Evolutionary conservation across 53 echinoderm and acorn worm genomes (phyloP).

Genomic region (Hippasteria phrygiana): DNA sequence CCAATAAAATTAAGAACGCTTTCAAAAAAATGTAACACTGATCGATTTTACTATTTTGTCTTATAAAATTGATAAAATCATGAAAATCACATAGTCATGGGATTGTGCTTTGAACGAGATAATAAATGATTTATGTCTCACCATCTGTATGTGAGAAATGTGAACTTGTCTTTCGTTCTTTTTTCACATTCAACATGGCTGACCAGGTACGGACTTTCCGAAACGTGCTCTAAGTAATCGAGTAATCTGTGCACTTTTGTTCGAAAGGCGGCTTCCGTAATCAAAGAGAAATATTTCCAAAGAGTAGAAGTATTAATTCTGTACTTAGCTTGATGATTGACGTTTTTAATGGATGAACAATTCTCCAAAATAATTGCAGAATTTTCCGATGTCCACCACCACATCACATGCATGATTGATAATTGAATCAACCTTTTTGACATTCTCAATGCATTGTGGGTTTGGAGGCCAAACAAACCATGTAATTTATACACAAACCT

Average conservation of each 20-base stretch:
- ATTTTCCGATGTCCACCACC: too few relatives aligned
- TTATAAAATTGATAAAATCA: not conserved
- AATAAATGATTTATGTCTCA: not conserved
- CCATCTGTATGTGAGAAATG: not conserved
- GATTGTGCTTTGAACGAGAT: not conserved
- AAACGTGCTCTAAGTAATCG: not conserved
- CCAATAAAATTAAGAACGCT: too few relatives aligned
- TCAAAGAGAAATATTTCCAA: too few relatives aligned
- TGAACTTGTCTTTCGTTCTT: not conserved
- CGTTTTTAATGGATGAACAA: not conserved
- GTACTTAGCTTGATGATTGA: not conserved
- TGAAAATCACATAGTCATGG: not conserved
- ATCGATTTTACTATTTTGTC: not conserved
- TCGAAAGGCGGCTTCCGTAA: not conserved
- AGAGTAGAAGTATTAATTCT: not conserved
- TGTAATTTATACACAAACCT: too few relatives aligned
- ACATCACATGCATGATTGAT: too few relatives aligned
- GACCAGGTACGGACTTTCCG: conserved; percentile 20
- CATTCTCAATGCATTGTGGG: too few relatives aligned
- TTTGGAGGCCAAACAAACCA: too few relatives aligned
- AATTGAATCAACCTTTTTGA: too few relatives aligned
- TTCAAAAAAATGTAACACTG: too few relatives aligned
- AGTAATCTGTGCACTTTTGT: not conserved
- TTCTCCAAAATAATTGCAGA: not conserved
- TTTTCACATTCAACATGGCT: conserved; percentile 64